A percentile compares a stretch with the other conserved stretches of the same genome.
Evolutionary conservation across 2,797 vertebrate species (phyloP).

Genomic region (Tauraco hartlaubi): DNA sequence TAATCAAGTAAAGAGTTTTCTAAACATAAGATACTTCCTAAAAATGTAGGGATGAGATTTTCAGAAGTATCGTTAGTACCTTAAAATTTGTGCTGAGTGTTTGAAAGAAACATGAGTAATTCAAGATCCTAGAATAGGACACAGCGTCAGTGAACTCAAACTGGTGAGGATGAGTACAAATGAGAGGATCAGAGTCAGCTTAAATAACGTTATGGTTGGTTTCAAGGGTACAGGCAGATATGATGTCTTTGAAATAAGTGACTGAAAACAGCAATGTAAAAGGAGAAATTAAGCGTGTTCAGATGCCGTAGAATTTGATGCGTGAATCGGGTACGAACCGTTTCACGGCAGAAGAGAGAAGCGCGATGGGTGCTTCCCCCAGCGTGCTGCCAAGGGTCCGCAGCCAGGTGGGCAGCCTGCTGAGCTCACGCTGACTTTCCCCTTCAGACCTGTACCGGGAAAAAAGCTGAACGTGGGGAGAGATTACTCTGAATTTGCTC

Average conservation of each 20-base stretch:
- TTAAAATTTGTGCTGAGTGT: neutral
- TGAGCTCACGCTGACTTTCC: neutral
- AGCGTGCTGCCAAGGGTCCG: fast-evolving
- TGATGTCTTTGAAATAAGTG: neutral
- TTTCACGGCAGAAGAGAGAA: neutral
- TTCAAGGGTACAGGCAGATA: neutral
- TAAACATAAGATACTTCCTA: neutral
- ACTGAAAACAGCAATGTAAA: neutral
- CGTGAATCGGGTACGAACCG: neutral
- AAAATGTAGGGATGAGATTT: neutral
- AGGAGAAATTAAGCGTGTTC: neutral
- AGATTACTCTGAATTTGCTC: neutral
- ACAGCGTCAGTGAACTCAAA: neutral
- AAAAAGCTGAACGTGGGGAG: neutral
- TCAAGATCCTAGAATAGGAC: neutral
- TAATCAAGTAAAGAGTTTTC: neutral
- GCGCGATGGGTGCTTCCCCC: too few relatives aligned
- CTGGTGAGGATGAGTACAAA: neutral
- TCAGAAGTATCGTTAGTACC: neutral
- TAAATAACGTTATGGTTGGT: neutral
- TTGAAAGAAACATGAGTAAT: neutral
- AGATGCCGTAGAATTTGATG: neutral
- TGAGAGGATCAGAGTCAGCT: neutral
- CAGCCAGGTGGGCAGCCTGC: neutral
- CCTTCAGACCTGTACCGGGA: neutral